These are phyloP conservation scores for Erythrolamprus reginae DNA, from an alignment of 2,113 vertebrate species.

Conservation along the genomic window DNA sequence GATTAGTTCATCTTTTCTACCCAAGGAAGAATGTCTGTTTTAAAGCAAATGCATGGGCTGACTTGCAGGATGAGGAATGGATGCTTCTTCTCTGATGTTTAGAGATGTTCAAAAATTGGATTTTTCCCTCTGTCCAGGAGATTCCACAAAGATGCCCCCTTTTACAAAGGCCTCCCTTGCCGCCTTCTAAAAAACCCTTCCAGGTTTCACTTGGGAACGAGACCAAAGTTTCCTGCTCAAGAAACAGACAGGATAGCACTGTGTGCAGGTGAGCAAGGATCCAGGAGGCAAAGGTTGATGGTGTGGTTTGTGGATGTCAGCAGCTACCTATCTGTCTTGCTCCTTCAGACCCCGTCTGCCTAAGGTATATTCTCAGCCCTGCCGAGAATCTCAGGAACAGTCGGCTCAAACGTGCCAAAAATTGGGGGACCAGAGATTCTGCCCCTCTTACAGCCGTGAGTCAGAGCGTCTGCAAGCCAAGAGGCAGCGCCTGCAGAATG, in stretches of 20 bases:
- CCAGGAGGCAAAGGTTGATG: background rate
- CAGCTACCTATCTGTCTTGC: background rate
- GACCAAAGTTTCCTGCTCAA: background rate
- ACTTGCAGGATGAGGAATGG: too few species aligned
- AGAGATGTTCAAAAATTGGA: background rate
- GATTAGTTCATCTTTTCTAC: background rate
- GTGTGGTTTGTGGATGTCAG: too few species aligned
- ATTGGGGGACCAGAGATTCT: background rate
- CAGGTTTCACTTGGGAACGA: background rate
- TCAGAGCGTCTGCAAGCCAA: constrained; percentile 18
- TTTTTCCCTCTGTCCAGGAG: background rate
- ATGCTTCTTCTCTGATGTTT: background rate
- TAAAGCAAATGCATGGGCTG: background rate
- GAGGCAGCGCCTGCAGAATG: constrained; percentile 11
- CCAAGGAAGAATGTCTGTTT: background rate
- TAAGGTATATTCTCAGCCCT: background rate
- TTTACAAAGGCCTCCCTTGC: background rate
- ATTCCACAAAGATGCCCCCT: background rate
- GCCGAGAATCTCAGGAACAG: background rate
- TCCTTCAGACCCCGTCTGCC: background rate
- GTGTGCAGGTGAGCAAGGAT: background rate
- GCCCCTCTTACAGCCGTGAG: background rate
- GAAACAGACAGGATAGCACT: background rate
- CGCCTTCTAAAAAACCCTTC: background rate
- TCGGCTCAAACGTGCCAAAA: background rate